Evolutionary conservation across 2,113 vertebrate species (phyloP).

Genomic region (Chinchilla lanigera): DNA sequence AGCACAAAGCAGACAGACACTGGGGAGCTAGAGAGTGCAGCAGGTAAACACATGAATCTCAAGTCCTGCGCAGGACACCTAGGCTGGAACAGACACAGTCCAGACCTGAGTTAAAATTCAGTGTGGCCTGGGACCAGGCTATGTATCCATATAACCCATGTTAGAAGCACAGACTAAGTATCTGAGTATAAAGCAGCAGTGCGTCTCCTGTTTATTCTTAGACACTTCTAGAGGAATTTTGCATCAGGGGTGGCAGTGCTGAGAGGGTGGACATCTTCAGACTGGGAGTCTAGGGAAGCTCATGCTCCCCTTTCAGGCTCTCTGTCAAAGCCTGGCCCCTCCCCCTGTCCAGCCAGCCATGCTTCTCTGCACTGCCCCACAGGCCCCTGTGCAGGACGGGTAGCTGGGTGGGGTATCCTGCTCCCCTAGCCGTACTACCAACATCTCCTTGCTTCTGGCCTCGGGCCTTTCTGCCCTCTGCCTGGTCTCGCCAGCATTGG

Average conservation of each 20-base stretch:
- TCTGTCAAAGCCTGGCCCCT: neutral
- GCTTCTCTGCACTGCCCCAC: neutral
- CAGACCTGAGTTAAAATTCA: neutral
- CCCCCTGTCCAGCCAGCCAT: neutral
- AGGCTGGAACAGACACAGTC: neutral
- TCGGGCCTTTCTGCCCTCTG: neutral
- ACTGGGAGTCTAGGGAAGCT: too few species aligned
- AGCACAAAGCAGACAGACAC: neutral
- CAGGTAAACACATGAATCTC: rapidly evolving
- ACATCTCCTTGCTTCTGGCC: neutral
- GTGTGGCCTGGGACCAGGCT: neutral
- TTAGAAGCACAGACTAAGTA: neutral
- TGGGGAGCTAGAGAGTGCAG: neutral
- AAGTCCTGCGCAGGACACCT: neutral
- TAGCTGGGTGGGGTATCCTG: neutral
- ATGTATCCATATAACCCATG: neutral
- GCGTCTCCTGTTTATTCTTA: neutral
- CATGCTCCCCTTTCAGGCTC: neutral
- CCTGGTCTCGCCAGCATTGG: neutral
- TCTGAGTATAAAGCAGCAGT: neutral
- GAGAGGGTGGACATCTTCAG: neutral
- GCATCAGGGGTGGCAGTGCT: neutral
- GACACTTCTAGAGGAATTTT: neutral
- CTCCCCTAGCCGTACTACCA: neutral
- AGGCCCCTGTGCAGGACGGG: neutral